Evolutionary conservation across 2,797 vertebrate genomes (phyloP).

Genomic region (Cirrhinus molitorella): DNA sequence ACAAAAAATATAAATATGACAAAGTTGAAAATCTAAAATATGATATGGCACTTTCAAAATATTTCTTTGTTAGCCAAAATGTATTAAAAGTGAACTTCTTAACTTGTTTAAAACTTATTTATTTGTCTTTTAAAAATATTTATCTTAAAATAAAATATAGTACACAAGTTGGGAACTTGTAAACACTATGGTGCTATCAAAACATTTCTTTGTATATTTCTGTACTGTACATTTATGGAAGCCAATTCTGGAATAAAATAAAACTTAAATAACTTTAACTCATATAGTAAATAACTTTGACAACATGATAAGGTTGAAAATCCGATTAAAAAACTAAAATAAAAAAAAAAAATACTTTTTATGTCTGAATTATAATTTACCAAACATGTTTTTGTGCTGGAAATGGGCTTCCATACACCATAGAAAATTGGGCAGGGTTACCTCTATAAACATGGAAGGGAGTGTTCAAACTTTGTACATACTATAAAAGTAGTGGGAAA

Average conservation of each 20-base stretch:
- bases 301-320: background rate
- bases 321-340: background rate
- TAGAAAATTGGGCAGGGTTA: background rate
- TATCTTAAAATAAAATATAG: background rate
- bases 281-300: no score
- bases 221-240: background rate
- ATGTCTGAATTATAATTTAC: no score
- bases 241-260: no score
- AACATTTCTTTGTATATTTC: background rate
- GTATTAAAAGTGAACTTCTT: background rate
- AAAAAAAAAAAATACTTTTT: no score
- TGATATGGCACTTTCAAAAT: no score
- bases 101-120: background rate
- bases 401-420: background rate
- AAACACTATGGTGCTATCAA: background rate
- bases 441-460: background rate
- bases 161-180: no score
- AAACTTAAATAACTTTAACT: no score
- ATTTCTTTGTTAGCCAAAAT: background rate
- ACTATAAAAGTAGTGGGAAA: background rate
- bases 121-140: background rate
- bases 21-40: no score
- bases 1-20: no score
- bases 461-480: background rate
- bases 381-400: no score